A percentile compares a stretch with the other conserved stretches of the same genome.
phyloP scores from a whole-genome alignment of 2,888 invertebrate species.

The Gymnosoma rotundatum region DNA sequence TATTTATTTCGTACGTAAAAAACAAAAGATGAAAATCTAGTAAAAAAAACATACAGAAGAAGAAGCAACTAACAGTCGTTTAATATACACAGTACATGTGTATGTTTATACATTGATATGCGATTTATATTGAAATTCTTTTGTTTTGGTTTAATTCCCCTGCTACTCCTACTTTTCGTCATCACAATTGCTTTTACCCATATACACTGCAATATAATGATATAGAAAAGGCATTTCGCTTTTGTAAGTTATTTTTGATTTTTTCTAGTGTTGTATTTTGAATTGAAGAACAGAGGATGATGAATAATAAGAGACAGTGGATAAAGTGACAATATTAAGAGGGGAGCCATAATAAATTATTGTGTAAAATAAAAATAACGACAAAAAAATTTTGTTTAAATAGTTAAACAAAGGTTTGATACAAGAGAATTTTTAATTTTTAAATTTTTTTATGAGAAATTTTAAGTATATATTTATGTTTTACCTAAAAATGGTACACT shows the following conservation, averaged over 20 bases:
- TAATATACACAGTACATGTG: neutral
- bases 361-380: neutral
- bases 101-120: neutral
- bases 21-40: slow-evolving; percentile 27
- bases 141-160: slow-evolving; percentile 52
- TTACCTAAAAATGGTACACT: neutral
- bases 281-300: neutral
- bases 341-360: neutral
- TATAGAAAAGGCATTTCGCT: slow-evolving; percentile 43
- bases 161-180: neutral
- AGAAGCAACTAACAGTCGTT: slow-evolving; percentile 13
- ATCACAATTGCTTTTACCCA: neutral
- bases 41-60: slow-evolving; percentile 25
- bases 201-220: slow-evolving; percentile 3
- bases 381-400: neutral
- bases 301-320: neutral
- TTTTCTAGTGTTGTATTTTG: slow-evolving; percentile 12
- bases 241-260: slow-evolving; percentile 41
- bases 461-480: no score
- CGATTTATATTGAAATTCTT: slow-evolving; percentile 49
- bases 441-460: no score
- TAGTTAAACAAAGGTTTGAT: no score
- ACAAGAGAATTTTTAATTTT: no score
- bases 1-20: slow-evolving; percentile 27
- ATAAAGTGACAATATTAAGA: neutral